These are phyloP conservation scores for Leptopilina clavipes DNA, from an alignment of 1,140 invertebrate species.

Conservation along the genomic window DNA sequence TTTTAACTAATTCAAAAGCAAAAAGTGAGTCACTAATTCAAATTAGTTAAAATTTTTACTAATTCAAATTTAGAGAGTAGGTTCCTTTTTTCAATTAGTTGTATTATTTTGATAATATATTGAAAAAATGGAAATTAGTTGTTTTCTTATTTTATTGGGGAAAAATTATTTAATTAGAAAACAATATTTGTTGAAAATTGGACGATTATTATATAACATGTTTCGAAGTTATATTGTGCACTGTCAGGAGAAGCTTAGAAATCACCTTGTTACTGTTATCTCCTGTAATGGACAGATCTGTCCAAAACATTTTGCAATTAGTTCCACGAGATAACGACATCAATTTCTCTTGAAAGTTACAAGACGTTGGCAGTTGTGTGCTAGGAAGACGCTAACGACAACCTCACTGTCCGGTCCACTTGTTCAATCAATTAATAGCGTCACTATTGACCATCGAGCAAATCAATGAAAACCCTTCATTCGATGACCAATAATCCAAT, in stretches of 20 bases:
- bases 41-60: too few species aligned
- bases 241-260: background rate
- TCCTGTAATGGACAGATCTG: constrained; percentile 5
- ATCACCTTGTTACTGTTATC: constrained; percentile 20
- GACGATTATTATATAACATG: background rate
- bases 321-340: constrained; percentile 15
- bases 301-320: constrained; percentile 32
- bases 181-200: background rate
- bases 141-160: too few species aligned
- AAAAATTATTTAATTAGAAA: too few species aligned
- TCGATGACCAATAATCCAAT: background rate
- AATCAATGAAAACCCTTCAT: background rate
- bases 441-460: background rate
- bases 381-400: constrained; percentile 5
- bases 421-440: constrained; percentile 27
- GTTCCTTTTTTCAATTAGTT: too few species aligned
- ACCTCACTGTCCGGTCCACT: constrained; percentile 26
- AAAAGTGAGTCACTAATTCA: too few species aligned
- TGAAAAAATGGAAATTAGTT: too few species aligned
- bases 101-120: too few species aligned
- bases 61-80: too few species aligned
- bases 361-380: constrained; percentile 16
- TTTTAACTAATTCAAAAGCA: too few species aligned
- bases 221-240: background rate
- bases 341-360: constrained; percentile 22